Percentiles rank a stretch among this genome's conserved stretches.
Conservation (phyloP, 2,113 vertebrate species). For the Rhinolophus sinicus region DNA sequence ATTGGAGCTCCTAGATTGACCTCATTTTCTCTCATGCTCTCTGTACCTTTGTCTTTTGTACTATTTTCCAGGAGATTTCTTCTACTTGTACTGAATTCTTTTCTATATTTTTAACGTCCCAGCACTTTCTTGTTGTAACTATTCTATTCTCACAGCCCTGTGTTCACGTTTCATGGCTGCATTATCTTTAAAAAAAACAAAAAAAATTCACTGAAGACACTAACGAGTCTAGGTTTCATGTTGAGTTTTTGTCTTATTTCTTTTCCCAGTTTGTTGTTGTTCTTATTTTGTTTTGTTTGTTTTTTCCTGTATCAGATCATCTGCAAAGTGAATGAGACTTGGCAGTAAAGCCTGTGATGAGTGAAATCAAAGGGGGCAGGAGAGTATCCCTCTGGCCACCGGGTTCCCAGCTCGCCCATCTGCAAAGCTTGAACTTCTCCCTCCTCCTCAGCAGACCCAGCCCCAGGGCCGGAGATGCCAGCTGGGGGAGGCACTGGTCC, state of each 20-base stretch:
- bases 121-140: too few species aligned
- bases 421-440: neutral
- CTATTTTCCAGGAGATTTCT: neutral
- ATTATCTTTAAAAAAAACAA: neutral
- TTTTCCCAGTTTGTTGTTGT: neutral
- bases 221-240: neutral
- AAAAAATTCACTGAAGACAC: neutral
- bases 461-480: neutral
- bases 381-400: neutral
- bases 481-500: neutral
- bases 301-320: neutral
- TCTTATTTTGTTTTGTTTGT: neutral
- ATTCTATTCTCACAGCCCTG: accelerated
- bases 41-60: neutral
- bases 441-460: neutral
- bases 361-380: neutral
- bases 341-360: accelerated
- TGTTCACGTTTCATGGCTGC: neutral
- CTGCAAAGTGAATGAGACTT: neutral
- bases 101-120: neutral
- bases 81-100: neutral
- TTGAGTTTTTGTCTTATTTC: neutral
- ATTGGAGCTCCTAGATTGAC: accelerated
- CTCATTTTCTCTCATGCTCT: neutral
- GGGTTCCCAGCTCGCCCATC: neutral